Evolutionary conservation across 1,140 invertebrate genomes (phyloP), one percentile per base, ranked within the genome.

Genomic region (Rhizoglyphus robini): DNA sequence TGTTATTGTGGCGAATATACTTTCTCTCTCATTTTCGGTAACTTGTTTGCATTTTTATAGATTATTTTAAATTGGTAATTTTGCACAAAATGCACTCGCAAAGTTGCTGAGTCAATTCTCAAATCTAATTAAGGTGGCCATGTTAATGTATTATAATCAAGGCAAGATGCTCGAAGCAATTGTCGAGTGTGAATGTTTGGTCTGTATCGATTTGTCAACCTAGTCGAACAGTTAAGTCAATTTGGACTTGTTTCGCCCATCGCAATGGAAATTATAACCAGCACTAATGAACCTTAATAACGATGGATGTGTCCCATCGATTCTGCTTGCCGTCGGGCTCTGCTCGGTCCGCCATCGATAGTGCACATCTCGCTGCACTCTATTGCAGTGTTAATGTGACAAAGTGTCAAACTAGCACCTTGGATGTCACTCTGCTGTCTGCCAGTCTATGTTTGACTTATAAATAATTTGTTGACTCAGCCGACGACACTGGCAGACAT

Each of bases 21-120:
- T 41, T 41, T 41, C 18, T 41, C n/a, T n/a, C 8, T 18, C 36
- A 41, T 41, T 18, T 41, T 11, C 36, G 36, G 8, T 41, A 11
- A 11, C 51, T 54, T 54, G 51, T 54, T 54, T 54, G 51, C 51
- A 54, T 54, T 8, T 54, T 54, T 54, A 54, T 54, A 8, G 51
- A 54, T 54, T 54, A 54, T 54, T 54, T 54, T 54, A 54, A 54
- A 54, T 54, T 54, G 51, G 20, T 20, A 54, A 54, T 5, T 54
- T 32, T 32, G 8, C 36, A 11, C 36, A 41, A 41, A 11, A n/a
- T n/a, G n/a, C n/a, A n/a, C n/a, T n/a, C n/a, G 18, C 36, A 18
- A 41, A 11, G 18, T 18, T 11, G 18, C 18, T 11, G 8, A 41
- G 36, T 41, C 36, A 41, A 18, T 5, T 54, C 51, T 5, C 8